These are phyloP conservation scores for Chaitophorus viminalis DNA, from an alignment of 2,888 invertebrate genomes.

Conservation along the genomic window DNA sequence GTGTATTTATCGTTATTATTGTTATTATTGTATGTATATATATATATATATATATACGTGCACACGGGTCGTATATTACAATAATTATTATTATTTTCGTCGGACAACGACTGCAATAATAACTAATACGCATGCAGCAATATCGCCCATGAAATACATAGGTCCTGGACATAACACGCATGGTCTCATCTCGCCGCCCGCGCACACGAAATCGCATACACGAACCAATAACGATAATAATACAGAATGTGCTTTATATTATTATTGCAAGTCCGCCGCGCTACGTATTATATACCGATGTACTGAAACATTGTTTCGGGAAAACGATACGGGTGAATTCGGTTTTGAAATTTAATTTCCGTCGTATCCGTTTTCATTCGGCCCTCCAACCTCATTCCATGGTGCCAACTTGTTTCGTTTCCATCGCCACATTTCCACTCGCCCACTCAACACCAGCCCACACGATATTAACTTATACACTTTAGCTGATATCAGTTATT, in stretches of 20 bases:
- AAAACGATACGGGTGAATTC: conserved; percentile 40
- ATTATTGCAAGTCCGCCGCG: not conserved
- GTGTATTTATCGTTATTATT: not conserved
- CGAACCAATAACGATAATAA: not conserved
- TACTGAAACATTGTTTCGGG: conserved; percentile 39
- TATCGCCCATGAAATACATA: not conserved
- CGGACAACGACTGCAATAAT: not conserved
- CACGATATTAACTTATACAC: not conserved
- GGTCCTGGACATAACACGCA: not conserved
- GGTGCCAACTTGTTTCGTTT: conserved; percentile 1
- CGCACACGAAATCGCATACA: not conserved
- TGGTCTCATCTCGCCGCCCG: not conserved
- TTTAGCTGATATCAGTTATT: conserved; percentile 15
- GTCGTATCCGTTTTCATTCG: not conserved
- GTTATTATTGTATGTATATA: not conserved
- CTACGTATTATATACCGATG: not conserved
- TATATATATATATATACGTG: too few species aligned
- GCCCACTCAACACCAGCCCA: not conserved
- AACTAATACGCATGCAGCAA: not conserved
- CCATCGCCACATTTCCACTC: not conserved
- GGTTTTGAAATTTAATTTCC: conserved; percentile 60
- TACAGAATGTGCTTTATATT: not conserved
- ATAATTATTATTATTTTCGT: not conserved
- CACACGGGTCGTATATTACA: not conserved
- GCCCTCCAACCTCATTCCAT: not conserved